phyloP scores from a whole-genome alignment of 2,888 invertebrate species.

The Dendrolimus pini region DNA sequence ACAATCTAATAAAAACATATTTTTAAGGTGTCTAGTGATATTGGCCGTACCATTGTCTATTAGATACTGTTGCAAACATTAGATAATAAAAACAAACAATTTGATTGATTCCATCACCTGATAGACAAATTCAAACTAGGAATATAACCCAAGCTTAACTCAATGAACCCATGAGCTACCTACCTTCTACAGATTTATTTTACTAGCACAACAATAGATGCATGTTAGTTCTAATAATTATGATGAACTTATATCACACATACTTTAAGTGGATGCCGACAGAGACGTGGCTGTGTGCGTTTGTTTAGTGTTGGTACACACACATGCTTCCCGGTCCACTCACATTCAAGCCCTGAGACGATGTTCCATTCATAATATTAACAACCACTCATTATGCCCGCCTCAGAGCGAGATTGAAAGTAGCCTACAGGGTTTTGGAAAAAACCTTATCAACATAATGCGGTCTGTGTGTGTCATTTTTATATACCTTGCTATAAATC shows the following conservation, averaged over 20 bases:
- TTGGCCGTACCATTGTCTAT: no score
- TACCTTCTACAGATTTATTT: no score
- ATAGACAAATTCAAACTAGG: no score
- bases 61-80: no score
- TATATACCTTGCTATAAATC: background rate
- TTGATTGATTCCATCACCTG: no score
- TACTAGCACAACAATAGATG: no score
- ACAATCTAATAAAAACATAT: no score
- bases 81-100: no score
- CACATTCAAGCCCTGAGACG: slow-evolving; percentile 36
- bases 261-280: background rate
- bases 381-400: slow-evolving; percentile 66
- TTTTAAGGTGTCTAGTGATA: no score
- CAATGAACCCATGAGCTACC: no score
- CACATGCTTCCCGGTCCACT: slow-evolving; percentile 23
- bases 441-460: slow-evolving; percentile 22
- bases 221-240: slow-evolving; percentile 1
- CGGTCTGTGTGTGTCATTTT: slow-evolving; percentile 10
- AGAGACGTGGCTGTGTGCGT: slow-evolving; percentile 20
- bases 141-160: no score
- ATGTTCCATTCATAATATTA: slow-evolving; percentile 71
- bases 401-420: slow-evolving; percentile 45
- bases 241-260: slow-evolving; percentile 1
- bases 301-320: slow-evolving; percentile 15
- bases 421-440: slow-evolving; percentile 40